Evolutionary conservation across 2,113 vertebrate species (phyloP).

Genomic region (Solenodon paradoxus): DNA sequence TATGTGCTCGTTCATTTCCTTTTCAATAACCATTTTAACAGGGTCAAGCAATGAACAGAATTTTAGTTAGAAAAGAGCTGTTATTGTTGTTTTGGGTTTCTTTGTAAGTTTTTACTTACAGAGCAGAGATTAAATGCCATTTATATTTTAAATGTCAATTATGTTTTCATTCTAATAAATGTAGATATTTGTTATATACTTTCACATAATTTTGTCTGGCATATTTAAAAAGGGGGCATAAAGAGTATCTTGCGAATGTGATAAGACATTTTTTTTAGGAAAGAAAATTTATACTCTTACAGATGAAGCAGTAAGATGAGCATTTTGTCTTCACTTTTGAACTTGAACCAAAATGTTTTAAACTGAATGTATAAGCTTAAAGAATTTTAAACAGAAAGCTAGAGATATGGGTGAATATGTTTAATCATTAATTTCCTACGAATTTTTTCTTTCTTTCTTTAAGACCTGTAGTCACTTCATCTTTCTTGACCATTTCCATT

Average conservation of each 20-base stretch:
- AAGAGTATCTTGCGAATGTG: conserved; percentile 37
- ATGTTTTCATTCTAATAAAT: no score
- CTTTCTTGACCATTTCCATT: neutral
- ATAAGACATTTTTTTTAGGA: neutral
- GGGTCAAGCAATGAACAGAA: conserved; percentile 15
- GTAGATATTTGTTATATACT: neutral
- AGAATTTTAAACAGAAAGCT: conserved; percentile 29
- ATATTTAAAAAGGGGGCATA: neutral
- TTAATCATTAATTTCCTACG: conserved; percentile 16
- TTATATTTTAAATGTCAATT: conserved; percentile 50
- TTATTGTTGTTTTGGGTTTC: neutral
- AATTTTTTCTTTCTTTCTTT: neutral
- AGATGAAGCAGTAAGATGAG: conserved; percentile 46
- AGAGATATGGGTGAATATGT: neutral
- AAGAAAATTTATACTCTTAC: conserved; percentile 13
- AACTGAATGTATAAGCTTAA: conserved; percentile 2
- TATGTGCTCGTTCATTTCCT: neutral
- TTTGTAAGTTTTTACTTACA: neutral
- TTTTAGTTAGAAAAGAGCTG: neutral
- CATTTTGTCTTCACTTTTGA: conserved; percentile 60
- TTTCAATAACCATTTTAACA: neutral
- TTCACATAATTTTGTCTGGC: neutral
- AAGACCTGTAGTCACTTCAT: conserved; percentile 43
- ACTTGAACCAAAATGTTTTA: conserved; percentile 52
- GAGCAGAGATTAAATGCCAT: neutral